Evolutionary conservation across 2,797 vertebrate genomes (phyloP).

Genomic region (Eleutherodactylus coqui): DNA sequence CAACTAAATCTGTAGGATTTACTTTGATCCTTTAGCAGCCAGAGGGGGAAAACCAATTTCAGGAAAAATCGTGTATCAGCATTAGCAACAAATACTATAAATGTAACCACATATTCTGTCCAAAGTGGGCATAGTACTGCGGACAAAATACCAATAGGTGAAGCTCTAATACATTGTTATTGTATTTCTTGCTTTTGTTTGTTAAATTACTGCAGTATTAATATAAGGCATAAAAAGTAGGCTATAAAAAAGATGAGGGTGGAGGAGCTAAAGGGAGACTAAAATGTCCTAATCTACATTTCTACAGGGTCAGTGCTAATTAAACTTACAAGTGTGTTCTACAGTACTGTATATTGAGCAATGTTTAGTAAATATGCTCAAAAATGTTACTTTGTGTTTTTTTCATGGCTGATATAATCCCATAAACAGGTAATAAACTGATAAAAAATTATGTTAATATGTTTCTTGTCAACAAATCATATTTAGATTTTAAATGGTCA

Average conservation of each 20-base stretch:
- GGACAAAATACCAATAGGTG: not conserved
- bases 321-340: not conserved
- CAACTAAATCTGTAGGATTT: constrained; percentile 43
- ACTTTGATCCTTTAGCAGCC: constrained; percentile 22
- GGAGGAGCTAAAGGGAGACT: not conserved
- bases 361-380: too few relatives aligned
- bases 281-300: not conserved
- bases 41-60: not conserved
- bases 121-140: not conserved
- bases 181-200: not conserved
- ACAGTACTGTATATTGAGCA: not conserved
- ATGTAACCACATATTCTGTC: not conserved
- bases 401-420: too few relatives aligned
- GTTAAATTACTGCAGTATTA: not conserved
- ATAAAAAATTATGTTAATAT: too few relatives aligned
- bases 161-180: not conserved
- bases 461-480: too few relatives aligned
- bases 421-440: too few relatives aligned
- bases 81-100: constrained; percentile 11
- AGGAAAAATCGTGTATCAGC: not conserved
- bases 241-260: not conserved
- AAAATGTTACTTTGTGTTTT: too few relatives aligned
- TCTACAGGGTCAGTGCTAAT: not conserved
- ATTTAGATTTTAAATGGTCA: too few relatives aligned
- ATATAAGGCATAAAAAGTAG: not conserved